Evolutionary conservation across 1,140 invertebrate species (phyloP), one percentile per base, ranked within the genome.

Genomic region (Drosophila parvula): DNA sequence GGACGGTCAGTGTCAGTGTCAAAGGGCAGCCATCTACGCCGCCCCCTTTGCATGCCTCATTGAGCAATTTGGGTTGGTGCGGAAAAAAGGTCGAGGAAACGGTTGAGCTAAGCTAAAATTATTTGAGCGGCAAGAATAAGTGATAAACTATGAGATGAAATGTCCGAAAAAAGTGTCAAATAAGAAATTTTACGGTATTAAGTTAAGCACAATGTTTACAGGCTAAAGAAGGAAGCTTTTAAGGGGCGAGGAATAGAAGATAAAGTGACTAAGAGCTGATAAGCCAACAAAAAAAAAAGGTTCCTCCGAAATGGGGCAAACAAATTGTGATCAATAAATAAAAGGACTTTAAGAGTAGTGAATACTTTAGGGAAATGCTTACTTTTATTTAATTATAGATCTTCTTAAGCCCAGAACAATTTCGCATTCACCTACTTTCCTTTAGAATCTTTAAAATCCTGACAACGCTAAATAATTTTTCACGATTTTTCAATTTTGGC

Each of bases 111-210:
- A 71, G 68, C 65, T 71, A 50, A 71, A 71, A 71, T 71, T 71
- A 71, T 48, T 70, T 71, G 68, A 70, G 50, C 51, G 68, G 36
- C 68, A 58, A 41, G 65, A 71, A 57, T 71, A 71, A 71, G 68
- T 71, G 68, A 71, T 70, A 71, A 71, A 71, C 68, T 71, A 71
- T 71, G 67, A 59, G 65, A 71, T 58, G 65, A 71, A 71, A 71
- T 70, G 68, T 70, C 65, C 30, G 47, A 69, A 69, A 65, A 69
- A 69, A 67, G 61, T 69, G 65, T 53, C 65, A 69, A 69, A 67
- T 67, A 69, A 67, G 61, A 53, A 64, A 67, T 69, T 65, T 65
- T 69, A 63, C 34, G 65, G 61, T 67, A 69, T 69, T 67, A 69
- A 44, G 36, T 50, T 71, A 71, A 71, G 47, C 68, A 71, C 68